Evolutionary conservation across 1,140 invertebrate genomes (phyloP).

Genomic region (Eurosta solidaginis): DNA sequence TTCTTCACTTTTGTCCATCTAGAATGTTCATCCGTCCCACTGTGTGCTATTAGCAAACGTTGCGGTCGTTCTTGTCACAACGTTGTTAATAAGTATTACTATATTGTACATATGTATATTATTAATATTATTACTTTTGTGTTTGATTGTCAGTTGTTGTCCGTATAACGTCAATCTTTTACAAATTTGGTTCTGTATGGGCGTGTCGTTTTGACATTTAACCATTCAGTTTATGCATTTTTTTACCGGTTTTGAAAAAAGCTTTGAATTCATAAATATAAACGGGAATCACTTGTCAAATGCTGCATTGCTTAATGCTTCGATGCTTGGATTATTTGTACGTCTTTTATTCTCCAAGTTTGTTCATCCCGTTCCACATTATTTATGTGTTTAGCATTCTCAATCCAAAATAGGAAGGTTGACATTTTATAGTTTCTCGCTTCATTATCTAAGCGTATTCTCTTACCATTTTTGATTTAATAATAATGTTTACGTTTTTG

Average conservation of each 20-base stretch:
- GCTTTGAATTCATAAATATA: neutral
- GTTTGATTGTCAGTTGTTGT: neutral
- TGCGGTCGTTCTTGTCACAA: neutral
- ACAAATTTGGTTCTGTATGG: neutral
- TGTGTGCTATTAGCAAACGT: neutral
- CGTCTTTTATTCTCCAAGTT: neutral
- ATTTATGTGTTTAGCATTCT: neutral
- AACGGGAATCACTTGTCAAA: neutral
- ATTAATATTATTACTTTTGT: neutral
- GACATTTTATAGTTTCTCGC: neutral
- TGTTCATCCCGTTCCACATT: neutral
- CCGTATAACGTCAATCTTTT: conserved; percentile 9
- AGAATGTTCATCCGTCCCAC: neutral
- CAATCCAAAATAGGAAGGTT: neutral
- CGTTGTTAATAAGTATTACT: neutral
- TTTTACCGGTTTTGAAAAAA: neutral
- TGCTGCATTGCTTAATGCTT: too few relatives aligned
- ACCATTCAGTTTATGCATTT: conserved; percentile 7
- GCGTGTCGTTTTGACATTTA: conserved; percentile 12
- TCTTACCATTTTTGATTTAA: conserved; percentile 7
- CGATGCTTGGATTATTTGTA: neutral
- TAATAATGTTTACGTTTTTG: neutral
- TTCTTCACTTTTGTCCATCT: too few relatives aligned
- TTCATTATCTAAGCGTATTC: neutral
- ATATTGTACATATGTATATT: conserved; percentile 13